Conservation (phyloP, 2,797 vertebrate genomes). For the Xiphorhynchus erythropygius region DNA sequence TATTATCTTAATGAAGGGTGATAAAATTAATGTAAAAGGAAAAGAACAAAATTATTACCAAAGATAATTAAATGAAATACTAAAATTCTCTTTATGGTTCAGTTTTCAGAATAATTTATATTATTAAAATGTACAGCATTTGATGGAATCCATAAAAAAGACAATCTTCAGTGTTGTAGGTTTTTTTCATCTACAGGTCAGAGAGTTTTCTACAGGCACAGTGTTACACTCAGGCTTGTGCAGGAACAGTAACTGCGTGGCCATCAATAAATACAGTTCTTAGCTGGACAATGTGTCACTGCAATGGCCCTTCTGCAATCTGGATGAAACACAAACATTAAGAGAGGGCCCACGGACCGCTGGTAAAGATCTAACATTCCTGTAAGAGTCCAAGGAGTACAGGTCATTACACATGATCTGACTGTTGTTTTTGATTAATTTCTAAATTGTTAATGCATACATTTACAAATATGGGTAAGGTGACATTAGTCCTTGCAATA, state of each 20-base stretch:
- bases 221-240: neutral
- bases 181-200: neutral
- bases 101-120: neutral
- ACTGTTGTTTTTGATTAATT: neutral
- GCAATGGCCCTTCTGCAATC: neutral
- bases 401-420: neutral
- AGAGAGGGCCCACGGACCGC: neutral
- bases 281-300: neutral
- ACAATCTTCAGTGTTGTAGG: neutral
- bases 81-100: neutral
- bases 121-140: neutral
- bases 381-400: neutral
- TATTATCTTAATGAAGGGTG: neutral
- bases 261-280: neutral
- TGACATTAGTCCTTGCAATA: neutral
- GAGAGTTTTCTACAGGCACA: neutral
- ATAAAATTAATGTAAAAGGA: neutral
- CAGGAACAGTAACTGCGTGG: neutral
- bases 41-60: slow-evolving; percentile 12
- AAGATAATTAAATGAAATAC: neutral
- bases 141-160: neutral
- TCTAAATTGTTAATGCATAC: neutral
- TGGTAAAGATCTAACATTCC: neutral
- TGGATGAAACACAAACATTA: neutral
- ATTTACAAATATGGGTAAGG: neutral